Evolutionary conservation across 2,797 vertebrate species (phyloP).

Genomic region (Iguana delicatissima): DNA sequence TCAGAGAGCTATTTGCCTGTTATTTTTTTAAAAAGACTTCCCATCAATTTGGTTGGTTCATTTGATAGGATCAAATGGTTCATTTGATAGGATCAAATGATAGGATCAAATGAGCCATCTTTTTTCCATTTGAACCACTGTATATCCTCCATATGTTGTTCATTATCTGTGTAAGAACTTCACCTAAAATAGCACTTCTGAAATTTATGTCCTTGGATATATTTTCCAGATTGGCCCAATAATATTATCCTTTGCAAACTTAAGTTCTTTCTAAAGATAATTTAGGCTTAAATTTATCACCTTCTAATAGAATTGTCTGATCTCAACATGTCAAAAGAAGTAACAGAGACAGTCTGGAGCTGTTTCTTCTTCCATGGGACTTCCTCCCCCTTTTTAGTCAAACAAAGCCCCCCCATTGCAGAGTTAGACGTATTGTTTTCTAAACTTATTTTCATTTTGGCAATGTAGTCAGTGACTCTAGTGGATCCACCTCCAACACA

Average conservation of each 20-base stretch:
- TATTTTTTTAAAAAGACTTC: neutral
- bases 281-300: slow-evolving; percentile 18
- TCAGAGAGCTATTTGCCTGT: neutral
- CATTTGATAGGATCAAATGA: neutral
- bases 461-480: neutral
- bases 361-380: neutral
- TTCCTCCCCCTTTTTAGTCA: neutral
- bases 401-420: no score
- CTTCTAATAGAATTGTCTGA: neutral
- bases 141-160: neutral
- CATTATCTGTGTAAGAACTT: neutral
- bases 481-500: neutral
- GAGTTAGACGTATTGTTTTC: neutral
- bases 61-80: neutral
- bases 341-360: neutral
- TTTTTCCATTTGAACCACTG: neutral
- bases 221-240: neutral
- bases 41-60: neutral
- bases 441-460: neutral
- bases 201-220: neutral
- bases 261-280: neutral
- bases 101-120: neutral
- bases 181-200: neutral
- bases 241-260: neutral
- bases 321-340: neutral